These are phyloP conservation scores for Emydura subglobosa DNA, from an alignment of 2,113 vertebrate genomes.

Conservation along the genomic window DNA sequence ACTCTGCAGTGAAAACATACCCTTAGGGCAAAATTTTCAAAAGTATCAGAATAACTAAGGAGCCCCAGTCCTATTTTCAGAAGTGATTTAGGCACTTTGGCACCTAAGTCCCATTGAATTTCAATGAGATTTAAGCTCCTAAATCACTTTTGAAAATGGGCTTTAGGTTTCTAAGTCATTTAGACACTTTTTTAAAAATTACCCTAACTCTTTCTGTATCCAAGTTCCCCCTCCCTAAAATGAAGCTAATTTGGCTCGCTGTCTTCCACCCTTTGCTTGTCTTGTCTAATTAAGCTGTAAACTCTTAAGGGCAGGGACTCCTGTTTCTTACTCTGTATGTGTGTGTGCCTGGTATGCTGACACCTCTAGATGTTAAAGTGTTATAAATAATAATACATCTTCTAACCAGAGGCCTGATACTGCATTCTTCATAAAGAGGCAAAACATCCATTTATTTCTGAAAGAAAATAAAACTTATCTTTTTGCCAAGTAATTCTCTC, in stretches of 20 bases:
- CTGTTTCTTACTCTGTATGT: not conserved
- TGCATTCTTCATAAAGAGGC: fast-evolving
- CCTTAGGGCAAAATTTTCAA: slow-evolving; percentile 30
- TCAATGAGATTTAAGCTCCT: slow-evolving; percentile 1
- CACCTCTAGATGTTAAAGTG: not conserved
- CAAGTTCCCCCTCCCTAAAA: not conserved
- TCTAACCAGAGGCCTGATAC: not conserved
- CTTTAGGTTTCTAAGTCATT: not conserved
- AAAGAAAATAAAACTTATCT: not conserved
- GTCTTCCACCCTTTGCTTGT: not conserved
- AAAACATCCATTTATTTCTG: not conserved
- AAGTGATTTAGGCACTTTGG: slow-evolving; percentile 30
- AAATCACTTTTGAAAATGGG: not conserved
- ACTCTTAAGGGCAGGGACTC: not conserved
- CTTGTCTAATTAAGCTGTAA: not conserved
- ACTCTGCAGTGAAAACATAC: not conserved
- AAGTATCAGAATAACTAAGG: slow-evolving; percentile 1
- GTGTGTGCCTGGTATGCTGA: not conserved
- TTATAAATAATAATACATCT: not conserved
- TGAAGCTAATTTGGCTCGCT: not conserved
- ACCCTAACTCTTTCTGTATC: not conserved
- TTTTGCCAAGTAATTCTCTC: slow-evolving; percentile 19
- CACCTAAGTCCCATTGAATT: not conserved
- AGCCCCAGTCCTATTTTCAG: slow-evolving; percentile 50
- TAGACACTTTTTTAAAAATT: not conserved